These are phyloP conservation scores for Nylanderia fulva DNA, from an alignment of 1,140 invertebrate species.

Conservation along the genomic window DNA sequence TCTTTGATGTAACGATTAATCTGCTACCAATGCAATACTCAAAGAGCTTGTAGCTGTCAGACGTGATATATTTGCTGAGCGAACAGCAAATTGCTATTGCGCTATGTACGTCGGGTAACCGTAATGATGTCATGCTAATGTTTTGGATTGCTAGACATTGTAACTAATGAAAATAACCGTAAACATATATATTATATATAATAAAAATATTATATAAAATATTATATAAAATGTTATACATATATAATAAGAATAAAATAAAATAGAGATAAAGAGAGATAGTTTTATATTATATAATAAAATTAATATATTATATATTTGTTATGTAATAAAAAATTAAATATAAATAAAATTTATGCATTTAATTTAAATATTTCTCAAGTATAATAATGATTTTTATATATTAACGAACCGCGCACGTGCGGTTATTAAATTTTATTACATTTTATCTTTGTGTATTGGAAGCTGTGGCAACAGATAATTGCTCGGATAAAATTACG, in stretches of 20 bases:
- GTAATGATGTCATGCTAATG: slow-evolving; percentile 8
- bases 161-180: neutral
- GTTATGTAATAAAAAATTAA: no score
- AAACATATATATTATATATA: neutral
- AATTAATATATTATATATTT: no score
- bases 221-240: no score
- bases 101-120: neutral
- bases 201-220: neutral
- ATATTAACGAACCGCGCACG: no score
- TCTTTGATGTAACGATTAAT: slow-evolving; percentile 13
- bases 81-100: slow-evolving; percentile 31
- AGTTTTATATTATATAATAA: no score
- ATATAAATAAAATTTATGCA: no score
- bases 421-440: no score
- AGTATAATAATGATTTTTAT: no score
- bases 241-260: no score
- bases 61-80: slow-evolving; percentile 34
- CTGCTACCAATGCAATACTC: slow-evolving; percentile 1
- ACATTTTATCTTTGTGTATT: slow-evolving; percentile 8
- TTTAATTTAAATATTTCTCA: no score
- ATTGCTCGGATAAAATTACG: neutral
- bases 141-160: neutral
- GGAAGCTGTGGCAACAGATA: neutral
- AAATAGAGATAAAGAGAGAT: no score
- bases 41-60: slow-evolving; percentile 27